Conservation (phyloP, 1,140 invertebrate genomes). For the Ceratina japonica region DNA sequence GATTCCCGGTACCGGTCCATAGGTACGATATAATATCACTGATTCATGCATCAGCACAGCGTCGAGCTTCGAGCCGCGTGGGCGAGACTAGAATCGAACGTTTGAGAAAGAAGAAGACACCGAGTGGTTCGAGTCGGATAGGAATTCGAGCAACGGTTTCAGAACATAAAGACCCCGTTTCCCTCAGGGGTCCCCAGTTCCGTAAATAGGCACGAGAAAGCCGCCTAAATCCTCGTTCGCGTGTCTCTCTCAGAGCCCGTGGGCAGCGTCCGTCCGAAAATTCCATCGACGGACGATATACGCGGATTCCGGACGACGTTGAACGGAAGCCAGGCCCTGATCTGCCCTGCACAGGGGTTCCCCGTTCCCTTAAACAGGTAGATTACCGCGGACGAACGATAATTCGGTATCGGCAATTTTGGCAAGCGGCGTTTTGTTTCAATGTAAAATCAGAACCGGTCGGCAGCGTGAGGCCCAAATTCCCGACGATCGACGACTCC, state of each 20-base stretch:
- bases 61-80: background rate
- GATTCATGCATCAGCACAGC: constrained; percentile 6
- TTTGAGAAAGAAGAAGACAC: background rate
- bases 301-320: constrained; percentile 74
- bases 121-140: too few species aligned
- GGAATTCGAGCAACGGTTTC: too few species aligned
- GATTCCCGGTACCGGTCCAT: constrained; percentile 80
- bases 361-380: constrained; percentile 84
- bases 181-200: constrained; percentile 52
- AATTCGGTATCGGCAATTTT: too few species aligned
- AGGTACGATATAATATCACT: constrained; percentile 71
- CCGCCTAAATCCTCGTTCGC: background rate
- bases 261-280: constrained; percentile 77
- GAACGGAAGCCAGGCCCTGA: constrained; percentile 76
- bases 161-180: background rate
- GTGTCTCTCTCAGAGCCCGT: constrained; percentile 74
- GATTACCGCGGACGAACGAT: too few species aligned
- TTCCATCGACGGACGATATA: constrained; percentile 75
- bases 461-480: constrained; percentile 62
- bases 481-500: constrained; percentile 63
- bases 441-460: constrained; percentile 58
- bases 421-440: constrained; percentile 57
- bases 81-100: background rate
- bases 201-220: background rate
- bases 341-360: constrained; percentile 84